Evolutionary conservation across 2,888 invertebrate species (phyloP).

Genomic region (Callyntrura guangdongensis): DNA sequence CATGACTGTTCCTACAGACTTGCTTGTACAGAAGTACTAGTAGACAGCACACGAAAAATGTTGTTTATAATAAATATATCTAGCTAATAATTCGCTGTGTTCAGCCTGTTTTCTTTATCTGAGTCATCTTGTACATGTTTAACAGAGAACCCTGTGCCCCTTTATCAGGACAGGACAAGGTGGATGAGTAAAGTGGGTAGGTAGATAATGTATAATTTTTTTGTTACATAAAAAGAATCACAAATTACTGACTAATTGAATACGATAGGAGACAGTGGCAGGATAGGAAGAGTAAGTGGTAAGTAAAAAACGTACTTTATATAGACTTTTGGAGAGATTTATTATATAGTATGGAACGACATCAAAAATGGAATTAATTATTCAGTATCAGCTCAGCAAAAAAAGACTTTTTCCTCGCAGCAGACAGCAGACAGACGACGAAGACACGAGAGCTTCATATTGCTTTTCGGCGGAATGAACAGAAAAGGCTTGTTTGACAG

Average conservation of each 20-base stretch:
- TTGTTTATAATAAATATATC: constrained; percentile 26
- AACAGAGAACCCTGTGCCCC: constrained; percentile 64
- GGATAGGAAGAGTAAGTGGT: constrained; percentile 35
- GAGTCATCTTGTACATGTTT: constrained; percentile 40
- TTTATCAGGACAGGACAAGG: constrained; percentile 43
- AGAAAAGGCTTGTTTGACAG: constrained; percentile 29
- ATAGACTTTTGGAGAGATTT: background rate
- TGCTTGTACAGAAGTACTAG: background rate
- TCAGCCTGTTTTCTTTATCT: constrained; percentile 65
- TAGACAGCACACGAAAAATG: background rate
- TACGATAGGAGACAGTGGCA: constrained; percentile 20
- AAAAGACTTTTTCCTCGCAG: background rate
- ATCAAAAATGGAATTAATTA: constrained; percentile 44
- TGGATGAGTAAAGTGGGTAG: constrained; percentile 7
- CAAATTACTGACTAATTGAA: constrained; percentile 32
- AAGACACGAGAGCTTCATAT: background rate
- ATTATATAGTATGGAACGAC: constrained; percentile 4
- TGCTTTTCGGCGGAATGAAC: constrained; percentile 35
- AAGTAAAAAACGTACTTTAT: constrained; percentile 1
- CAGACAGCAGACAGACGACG: background rate
- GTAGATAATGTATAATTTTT: constrained; percentile 9
- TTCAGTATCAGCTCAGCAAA: background rate
- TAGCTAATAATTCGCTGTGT: constrained; percentile 76
- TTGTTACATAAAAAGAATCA: constrained; percentile 28
- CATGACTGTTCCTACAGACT: background rate